Evolutionary conservation across 2,113 vertebrate species (phyloP), one percentile per base, ranked within the genome.

Genomic region (Cervus canadensis): DNA sequence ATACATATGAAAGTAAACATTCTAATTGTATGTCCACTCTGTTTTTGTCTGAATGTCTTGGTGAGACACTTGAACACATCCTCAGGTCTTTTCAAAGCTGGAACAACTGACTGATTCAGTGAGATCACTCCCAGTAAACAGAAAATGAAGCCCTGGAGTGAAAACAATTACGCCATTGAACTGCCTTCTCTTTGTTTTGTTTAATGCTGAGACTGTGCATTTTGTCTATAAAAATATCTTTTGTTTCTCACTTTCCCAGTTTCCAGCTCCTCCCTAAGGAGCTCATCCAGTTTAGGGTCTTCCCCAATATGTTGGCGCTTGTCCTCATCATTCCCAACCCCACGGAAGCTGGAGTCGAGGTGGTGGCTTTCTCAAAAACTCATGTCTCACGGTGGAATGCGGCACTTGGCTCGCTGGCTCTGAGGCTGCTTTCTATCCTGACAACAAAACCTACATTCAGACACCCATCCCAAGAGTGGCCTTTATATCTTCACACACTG

Each of bases 391-490:
- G 19, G 3, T 48, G 56, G 89, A 93, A 96, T 83, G 43, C 45
- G 30, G 7, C 30, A 7, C 50, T 91, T 79, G 45, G 78, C 86
- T 94, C 54, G 50, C 82, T 85, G 64, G 48, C 48, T 97, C 57
- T 28, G 54, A 95, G 74, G 54, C 64, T 94, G 91, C 74, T 89
- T 94, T 98, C 88, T 96, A 52, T 86, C 76, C 57, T 95, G 62
- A 93, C 43, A 89, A 97, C 91, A 97, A 98, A 98, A 97, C 91
- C 48, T 93, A 81, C 87, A 96, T 97, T 98, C 92, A 98, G 59
- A 86, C 81, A 87, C 57, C 48, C 93, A 93, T 84, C 85, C 82
- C 71, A 56, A 97, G 95, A 97, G 78, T 91, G 92, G 94, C 78
- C 88, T 97, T 97, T 96, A 64, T 97, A n/a, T 89, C 83, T 81